Conservation (phyloP, 2,113 vertebrate genomes). For the Nansenia antarctica region DNA sequence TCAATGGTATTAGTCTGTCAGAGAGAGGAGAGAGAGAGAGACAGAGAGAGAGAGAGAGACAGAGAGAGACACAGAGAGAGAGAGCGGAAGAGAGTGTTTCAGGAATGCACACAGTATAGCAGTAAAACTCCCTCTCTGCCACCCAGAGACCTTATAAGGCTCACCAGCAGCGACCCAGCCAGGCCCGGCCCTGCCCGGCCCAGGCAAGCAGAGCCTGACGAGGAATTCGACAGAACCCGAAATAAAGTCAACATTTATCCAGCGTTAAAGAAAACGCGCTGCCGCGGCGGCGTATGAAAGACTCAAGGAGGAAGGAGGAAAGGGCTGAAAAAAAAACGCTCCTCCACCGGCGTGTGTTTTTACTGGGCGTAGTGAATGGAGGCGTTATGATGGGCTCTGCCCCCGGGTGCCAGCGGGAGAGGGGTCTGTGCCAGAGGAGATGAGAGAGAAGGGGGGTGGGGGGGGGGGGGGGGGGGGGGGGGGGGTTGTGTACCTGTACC, state of each 20-base stretch:
- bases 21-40: too few species aligned
- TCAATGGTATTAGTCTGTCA: too few species aligned
- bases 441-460: not conserved
- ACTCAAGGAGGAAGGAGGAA: slow-evolving; percentile 12
- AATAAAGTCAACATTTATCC: slow-evolving; percentile 66
- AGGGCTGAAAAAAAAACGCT: slow-evolving; percentile 24
- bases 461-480: not conserved
- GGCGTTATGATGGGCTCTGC: slow-evolving; percentile 35
- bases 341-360: slow-evolving; percentile 38
- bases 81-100: slow-evolving; percentile 5
- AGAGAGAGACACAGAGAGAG: too few species aligned
- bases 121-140: slow-evolving; percentile 4
- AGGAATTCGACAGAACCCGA: slow-evolving; percentile 56
- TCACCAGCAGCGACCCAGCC: too few species aligned
- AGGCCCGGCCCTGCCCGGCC: slow-evolving; percentile 1
- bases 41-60: too few species aligned
- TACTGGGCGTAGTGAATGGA: slow-evolving; percentile 48
- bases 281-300: slow-evolving; percentile 46
- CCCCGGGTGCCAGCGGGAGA: not conserved
- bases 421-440: not conserved
- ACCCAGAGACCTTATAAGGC: slow-evolving; percentile 29
- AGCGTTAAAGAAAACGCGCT: slow-evolving; percentile 46
- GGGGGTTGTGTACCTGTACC: not conserved
- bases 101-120: not conserved
- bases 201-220: slow-evolving; percentile 24